Percentiles rank a stretch among this genome's conserved stretches.
phyloP scores from a whole-genome alignment of 1,140 invertebrate species.

The Artemia franciscana region DNA sequence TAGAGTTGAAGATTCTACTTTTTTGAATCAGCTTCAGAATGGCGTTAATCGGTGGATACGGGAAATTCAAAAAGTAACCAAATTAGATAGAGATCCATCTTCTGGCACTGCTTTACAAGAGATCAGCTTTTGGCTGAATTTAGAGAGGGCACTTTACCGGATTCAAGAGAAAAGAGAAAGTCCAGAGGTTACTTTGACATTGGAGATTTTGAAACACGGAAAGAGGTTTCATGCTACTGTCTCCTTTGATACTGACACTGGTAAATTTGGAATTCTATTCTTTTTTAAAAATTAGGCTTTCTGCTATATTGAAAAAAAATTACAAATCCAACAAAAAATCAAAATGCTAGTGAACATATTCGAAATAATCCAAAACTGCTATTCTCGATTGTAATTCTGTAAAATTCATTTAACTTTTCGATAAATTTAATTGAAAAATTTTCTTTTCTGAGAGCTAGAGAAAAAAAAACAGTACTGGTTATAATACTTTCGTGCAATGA shows the following conservation, averaged over 20 bases:
- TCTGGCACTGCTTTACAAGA: constrained; percentile 90
- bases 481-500: too few relatives aligned
- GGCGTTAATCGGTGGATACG: constrained; percentile 97
- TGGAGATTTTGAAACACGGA: constrained; percentile 92
- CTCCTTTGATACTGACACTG: constrained; percentile 94
- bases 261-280: too few relatives aligned
- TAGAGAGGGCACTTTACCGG: constrained; percentile 80
- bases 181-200: constrained; percentile 68
- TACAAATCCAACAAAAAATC: too few relatives aligned
- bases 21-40: constrained; percentile 87
- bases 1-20: constrained; percentile 71
- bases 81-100: constrained; percentile 88
- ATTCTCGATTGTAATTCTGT: too few relatives aligned
- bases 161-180: constrained; percentile 95
- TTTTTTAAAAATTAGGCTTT: too few relatives aligned
- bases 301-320: too few relatives aligned
- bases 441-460: too few relatives aligned
- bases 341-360: too few relatives aligned
- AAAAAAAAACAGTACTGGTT: too few relatives aligned
- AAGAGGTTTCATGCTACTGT: constrained; percentile 97
- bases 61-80: constrained; percentile 98
- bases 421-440: too few relatives aligned
- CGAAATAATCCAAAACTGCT: too few relatives aligned
- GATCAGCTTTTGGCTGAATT: constrained; percentile 98
- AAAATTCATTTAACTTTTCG: too few relatives aligned